Evolutionary conservation across 2,113 vertebrate genomes (phyloP).

Genomic region (Sinosuthora webbiana): DNA sequence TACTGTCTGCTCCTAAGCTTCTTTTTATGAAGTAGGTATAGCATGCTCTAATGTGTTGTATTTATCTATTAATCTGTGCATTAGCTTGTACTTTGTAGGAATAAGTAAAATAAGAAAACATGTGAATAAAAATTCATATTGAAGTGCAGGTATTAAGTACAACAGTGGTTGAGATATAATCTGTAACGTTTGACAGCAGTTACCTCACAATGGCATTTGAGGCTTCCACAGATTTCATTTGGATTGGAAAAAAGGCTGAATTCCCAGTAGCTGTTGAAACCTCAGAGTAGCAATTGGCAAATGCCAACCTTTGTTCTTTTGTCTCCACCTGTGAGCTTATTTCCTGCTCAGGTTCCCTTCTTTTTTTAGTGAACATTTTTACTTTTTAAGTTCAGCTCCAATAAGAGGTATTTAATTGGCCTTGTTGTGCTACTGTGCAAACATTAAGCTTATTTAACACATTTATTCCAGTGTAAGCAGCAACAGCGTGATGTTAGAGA

Average conservation of each 20-base stretch:
- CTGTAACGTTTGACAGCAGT: not conserved
- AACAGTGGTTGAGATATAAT: not conserved
- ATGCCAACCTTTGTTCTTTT: not conserved
- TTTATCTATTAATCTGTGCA: not conserved
- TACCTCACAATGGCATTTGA: not conserved
- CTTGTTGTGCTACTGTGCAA: not conserved
- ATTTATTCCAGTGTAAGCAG: not conserved
- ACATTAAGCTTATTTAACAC: not conserved
- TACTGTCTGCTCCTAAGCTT: not conserved
- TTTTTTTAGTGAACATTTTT: not conserved
- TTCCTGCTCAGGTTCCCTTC: not conserved
- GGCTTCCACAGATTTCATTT: not conserved
- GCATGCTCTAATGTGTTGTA: not conserved
- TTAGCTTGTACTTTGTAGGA: not conserved
- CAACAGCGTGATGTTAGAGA: not conserved
- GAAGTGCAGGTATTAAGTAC: not conserved
- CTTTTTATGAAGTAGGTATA: not conserved
- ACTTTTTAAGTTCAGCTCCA: not conserved
- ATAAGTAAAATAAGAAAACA: not conserved
- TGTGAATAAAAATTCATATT: not conserved
- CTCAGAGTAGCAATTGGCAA: not conserved
- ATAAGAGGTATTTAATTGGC: not conserved
- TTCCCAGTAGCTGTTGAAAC: not conserved
- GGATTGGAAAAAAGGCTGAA: not conserved
- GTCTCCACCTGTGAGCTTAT: not conserved